phyloP scores from a whole-genome alignment of 2,888 invertebrate species.

The Ellobium chinense region DNA sequence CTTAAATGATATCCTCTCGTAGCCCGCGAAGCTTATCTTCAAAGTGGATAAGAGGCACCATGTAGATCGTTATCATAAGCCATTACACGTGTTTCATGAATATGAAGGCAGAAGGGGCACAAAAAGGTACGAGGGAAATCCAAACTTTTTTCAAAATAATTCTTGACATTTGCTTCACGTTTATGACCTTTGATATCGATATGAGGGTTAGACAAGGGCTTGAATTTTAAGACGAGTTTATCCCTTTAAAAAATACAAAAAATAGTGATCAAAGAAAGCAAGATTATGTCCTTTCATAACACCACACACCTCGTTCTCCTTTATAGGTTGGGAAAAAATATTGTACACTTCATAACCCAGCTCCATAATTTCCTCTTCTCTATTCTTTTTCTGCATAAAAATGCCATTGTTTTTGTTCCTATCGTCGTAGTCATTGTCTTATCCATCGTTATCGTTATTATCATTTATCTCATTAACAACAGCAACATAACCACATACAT shows the following conservation, averaged over 20 bases:
- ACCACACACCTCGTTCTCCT: too few species aligned
- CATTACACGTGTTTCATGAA: not conserved
- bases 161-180: not conserved
- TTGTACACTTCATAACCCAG: too few species aligned
- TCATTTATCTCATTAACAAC: too few species aligned
- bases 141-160: not conserved
- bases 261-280: not conserved
- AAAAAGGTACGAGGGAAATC: not conserved
- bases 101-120: not conserved
- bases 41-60: not conserved
- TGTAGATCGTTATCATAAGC: not conserved
- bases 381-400: not conserved
- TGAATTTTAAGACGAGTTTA: not conserved
- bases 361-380: too few species aligned
- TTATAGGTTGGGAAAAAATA: too few species aligned
- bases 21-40: not conserved
- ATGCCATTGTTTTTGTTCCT: not conserved
- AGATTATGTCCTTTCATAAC: too few species aligned
- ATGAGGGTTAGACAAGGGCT: not conserved
- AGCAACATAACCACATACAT: too few species aligned
- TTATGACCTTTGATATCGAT: not conserved
- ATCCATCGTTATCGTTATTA: not conserved
- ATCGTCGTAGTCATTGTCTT: not conserved
- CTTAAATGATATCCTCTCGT: not conserved
- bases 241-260: too few species aligned